A percentile compares a stretch with the other conserved stretches of the same genome.
These are phyloP conservation scores for Eretmochelys imbricata DNA, from an alignment of 2,113 vertebrate species.

Conservation along the genomic window DNA sequence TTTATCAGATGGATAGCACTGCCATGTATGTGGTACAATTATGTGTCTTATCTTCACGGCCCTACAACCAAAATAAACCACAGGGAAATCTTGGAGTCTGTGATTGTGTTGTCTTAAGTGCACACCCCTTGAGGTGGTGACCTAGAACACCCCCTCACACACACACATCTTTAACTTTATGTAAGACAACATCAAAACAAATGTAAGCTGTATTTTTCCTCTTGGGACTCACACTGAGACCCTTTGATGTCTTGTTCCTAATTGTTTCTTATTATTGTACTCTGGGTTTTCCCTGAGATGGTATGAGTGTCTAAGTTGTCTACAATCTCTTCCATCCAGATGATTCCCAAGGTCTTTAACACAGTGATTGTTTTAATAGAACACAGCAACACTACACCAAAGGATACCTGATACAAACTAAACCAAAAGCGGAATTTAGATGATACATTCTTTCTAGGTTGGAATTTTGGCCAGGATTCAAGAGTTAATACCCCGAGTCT, in stretches of 20 bases:
- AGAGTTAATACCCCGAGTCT: constrained; percentile 41
- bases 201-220: constrained; percentile 71
- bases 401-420: constrained; percentile 72
- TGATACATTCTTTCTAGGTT: constrained; percentile 73
- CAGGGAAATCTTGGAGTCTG: constrained; percentile 32
- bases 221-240: constrained; percentile 48
- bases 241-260: constrained; percentile 69
- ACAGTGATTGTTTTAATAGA: constrained; percentile 68
- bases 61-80: constrained; percentile 72
- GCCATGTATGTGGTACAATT: constrained; percentile 52
- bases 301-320: constrained; percentile 46
- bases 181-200: constrained; percentile 73
- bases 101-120: constrained; percentile 63
- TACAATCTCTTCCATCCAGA: constrained; percentile 61
- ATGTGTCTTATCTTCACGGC: constrained; percentile 69
- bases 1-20: constrained; percentile 59
- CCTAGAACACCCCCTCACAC: constrained; percentile 58
- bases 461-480: constrained; percentile 70
- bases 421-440: constrained; percentile 75
- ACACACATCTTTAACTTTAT: constrained; percentile 50
- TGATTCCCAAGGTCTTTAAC: constrained; percentile 57
- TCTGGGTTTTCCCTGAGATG: constrained; percentile 57
- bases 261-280: constrained; percentile 56
- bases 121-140: constrained; percentile 65
- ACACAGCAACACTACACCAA: constrained; percentile 72